Conservation (phyloP, 1,140 invertebrate species). For the Phenacoccus solenopsis region DNA sequence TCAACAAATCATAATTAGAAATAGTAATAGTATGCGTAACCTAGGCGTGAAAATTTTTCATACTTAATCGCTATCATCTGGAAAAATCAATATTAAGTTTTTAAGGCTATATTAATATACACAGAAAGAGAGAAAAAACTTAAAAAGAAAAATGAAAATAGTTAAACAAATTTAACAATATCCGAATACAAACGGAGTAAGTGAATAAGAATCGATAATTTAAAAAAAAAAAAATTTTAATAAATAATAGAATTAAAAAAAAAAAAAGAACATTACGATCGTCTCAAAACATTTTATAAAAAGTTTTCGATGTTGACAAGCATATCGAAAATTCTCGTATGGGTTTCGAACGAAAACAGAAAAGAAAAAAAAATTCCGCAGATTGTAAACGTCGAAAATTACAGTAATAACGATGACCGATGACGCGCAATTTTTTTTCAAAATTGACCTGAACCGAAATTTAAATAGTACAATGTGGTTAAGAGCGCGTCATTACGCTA, state of each 20-base stretch:
- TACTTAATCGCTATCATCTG: not conserved
- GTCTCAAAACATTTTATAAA: not conserved
- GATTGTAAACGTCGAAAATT: too few species aligned
- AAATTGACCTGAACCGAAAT: not conserved
- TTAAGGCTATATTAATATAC: not conserved
- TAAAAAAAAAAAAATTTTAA: not conserved
- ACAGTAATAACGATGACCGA: not conserved
- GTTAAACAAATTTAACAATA: conserved; percentile 3
- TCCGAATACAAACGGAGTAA: not conserved
- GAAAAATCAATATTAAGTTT: not conserved
- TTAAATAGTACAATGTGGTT: not conserved
- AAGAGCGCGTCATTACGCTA: not conserved
- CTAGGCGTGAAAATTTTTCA: not conserved
- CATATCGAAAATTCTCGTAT: too few species aligned
- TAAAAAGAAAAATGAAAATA: not conserved
- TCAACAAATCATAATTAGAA: too few species aligned
- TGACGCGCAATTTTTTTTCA: too few species aligned
- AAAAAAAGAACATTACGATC: not conserved
- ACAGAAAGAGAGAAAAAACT: not conserved
- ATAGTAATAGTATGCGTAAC: too few species aligned
- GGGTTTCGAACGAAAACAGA: not conserved
- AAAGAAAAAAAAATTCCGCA: too few species aligned
- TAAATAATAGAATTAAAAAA: not conserved
- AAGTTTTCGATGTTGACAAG: too few species aligned
- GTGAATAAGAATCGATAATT: not conserved